Conservation (phyloP, 2,888 invertebrate species). For the Tanypteryx hageni region DNA sequence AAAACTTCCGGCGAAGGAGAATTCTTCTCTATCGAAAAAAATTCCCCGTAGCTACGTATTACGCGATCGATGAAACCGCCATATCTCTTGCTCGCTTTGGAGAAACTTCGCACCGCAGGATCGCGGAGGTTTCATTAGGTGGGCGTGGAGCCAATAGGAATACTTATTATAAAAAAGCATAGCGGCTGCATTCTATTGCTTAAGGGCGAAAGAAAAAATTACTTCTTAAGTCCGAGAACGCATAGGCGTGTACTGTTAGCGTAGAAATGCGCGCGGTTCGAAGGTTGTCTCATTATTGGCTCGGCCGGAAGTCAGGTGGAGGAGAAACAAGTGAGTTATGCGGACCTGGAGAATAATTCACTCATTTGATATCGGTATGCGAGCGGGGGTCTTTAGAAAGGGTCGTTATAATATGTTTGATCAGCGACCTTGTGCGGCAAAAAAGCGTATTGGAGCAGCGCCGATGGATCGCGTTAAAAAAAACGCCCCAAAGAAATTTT, state of each 20-base stretch:
- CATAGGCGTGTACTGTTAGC: conserved; percentile 32
- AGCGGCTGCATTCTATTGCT: not conserved
- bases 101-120: not conserved
- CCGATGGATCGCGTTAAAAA: not conserved
- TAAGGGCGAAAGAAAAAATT: not conserved
- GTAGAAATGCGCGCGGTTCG: conserved; percentile 40
- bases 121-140: not conserved
- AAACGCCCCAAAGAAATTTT: not conserved
- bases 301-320: conserved; percentile 38
- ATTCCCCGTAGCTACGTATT: no score
- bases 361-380: conserved; percentile 16
- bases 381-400: not conserved
- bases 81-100: no score
- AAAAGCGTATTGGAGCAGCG: not conserved
- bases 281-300: conserved; percentile 23
- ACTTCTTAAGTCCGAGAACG: not conserved
- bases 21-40: no score
- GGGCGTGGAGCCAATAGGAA: not conserved
- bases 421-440: not conserved
- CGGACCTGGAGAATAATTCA: conserved; percentile 2
- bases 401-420: not conserved
- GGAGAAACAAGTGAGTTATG: conserved; percentile 11
- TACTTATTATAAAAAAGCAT: not conserved
- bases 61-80: no score
- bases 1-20: no score